Base-by-base conservation (phyloP, 2,888 invertebrate species). In the Clitarchus hookeri region DNA sequence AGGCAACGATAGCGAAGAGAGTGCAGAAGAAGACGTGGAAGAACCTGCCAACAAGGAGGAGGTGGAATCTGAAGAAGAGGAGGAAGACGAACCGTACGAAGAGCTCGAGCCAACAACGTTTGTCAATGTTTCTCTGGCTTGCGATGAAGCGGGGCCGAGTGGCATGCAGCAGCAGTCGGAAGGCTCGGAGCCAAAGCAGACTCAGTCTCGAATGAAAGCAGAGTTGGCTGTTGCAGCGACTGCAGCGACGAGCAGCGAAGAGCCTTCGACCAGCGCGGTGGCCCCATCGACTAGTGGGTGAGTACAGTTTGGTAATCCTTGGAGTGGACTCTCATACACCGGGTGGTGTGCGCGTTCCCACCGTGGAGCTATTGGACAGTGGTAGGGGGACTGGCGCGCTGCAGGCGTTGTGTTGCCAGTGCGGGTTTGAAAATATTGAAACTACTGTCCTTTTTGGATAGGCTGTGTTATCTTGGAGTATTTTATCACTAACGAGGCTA, bases 81-180 rank as follows among this genome's bases (percentile, higher is more conserved):
- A 86, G 27, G 87, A 91, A 89, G 91, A 91, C 88, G 91, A 91
- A 86, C 89, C 89, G 53, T 91, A 91, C 86, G 91, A 91, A 85
- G 91, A 91, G 87, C 90, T 91, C 36, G 91, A 91, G 87, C 90
- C 91, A 48, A 90, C 91, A 25, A 90, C 91, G 0, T 91, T 91
- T 88, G 91, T 91, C 16, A 91, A 91, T 87, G 91, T 91, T 25
- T 90, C 91, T 11, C 84, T 91, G 85, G 90, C 91, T 0, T 91
- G 91, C 82, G 91, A 91, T 53, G 91, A 91, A 86, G 91, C 91
- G 8, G 91, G 91, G 84, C 91, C 91, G 0, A 91, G 91, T 0
- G 91, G 91, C 27, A 89, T 91, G n/a, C 91, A 91, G 84, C 86
- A 84, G 54, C 16, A 27, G 65, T 25, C 19, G 25, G n/a, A 54